phyloP scores from a whole-genome alignment of 2,888 invertebrate species.

The Eupsilia transversa region DNA sequence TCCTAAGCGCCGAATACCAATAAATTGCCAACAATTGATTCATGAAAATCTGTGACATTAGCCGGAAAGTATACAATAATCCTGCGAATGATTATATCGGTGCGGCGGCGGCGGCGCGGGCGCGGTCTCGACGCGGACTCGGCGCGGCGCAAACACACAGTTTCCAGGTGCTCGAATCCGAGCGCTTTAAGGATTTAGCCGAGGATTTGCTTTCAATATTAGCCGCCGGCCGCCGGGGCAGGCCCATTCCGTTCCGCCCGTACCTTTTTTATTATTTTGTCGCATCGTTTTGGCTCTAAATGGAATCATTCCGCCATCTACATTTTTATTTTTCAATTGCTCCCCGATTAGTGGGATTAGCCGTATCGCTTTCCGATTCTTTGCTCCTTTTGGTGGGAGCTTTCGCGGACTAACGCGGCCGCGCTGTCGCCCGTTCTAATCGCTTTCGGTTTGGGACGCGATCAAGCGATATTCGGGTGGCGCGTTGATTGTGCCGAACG shows the following conservation, averaged over 20 bases:
- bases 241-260: slow-evolving; percentile 84
- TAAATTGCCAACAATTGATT: slow-evolving; percentile 83
- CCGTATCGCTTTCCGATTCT: slow-evolving; percentile 89
- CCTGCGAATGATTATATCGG: slow-evolving; percentile 88
- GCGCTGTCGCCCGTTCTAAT: slow-evolving; percentile 73
- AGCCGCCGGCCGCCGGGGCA: slow-evolving; percentile 87
- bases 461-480: slow-evolving; percentile 64
- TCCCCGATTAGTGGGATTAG: slow-evolving; percentile 90
- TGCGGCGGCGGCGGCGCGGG: slow-evolving; percentile 69
- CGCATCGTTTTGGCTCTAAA: slow-evolving; percentile 90
- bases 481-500: slow-evolving; percentile 60
- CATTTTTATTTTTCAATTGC: slow-evolving; percentile 91
- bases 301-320: slow-evolving; percentile 91
- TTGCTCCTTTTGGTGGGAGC: slow-evolving; percentile 87
- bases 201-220: slow-evolving; percentile 91
- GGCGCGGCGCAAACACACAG: slow-evolving; percentile 84
- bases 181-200: slow-evolving; percentile 90
- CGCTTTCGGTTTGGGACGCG: slow-evolving; percentile 71
- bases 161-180: slow-evolving; percentile 90
- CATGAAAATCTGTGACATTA: slow-evolving; percentile 84
- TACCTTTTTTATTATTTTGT: slow-evolving; percentile 90
- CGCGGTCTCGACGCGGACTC: slow-evolving; percentile 69
- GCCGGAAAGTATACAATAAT: slow-evolving; percentile 88
- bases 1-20: slow-evolving; percentile 71
- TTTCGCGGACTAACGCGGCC: slow-evolving; percentile 83